Evolutionary conservation across 2,888 invertebrate species (phyloP), one percentile per base, ranked within the genome.

Genomic region (Leucoma salicis): DNA sequence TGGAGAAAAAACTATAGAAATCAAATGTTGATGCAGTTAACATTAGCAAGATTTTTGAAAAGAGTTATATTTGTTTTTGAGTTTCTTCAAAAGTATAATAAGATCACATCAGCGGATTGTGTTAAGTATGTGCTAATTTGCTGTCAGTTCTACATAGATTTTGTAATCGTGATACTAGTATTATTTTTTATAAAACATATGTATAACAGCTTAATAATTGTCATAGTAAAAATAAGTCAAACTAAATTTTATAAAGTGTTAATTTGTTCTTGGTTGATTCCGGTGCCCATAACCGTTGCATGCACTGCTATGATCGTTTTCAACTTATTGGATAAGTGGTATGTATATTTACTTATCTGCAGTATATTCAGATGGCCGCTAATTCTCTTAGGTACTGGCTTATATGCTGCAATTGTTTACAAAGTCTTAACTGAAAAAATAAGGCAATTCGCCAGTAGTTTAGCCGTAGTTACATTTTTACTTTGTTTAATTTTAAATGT

Each of bases 1-100:
- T 87, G 86, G 86, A 74, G 79, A 49, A 78, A 63, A 52, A 88
- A 88, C 53, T 86, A 83, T 49, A 81, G 87, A 53, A 88, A 87
- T 53, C 87, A 86, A 69, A 83, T 88, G 84, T 60, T 88, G 49
- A 74, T 85, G 74, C 86, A 88, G 58, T 60, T 88, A 38, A 84
- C 82, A 53, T 57, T 81, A 5, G 78, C 78, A 3, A 72, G 86
- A 10, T 79, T 87, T 45, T 37, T 85, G 4, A 83, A 85, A 63
- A 73, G 84, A 53, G 42, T 83, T 1, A 59, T 83, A 35, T 66
- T 72, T 45, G 66, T 78, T 15, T 42, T 74, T 4, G 64, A 70
- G 39, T 85, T 76, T 49, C 53, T 71, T 32, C 63, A 71, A 35
- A 57, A 73, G 38, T 61, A 68, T 10, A 41, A 41, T 25, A 39